Evolutionary conservation across 2,888 invertebrate genomes (phyloP).

Genomic region (Reticulitermes lucifugus): DNA sequence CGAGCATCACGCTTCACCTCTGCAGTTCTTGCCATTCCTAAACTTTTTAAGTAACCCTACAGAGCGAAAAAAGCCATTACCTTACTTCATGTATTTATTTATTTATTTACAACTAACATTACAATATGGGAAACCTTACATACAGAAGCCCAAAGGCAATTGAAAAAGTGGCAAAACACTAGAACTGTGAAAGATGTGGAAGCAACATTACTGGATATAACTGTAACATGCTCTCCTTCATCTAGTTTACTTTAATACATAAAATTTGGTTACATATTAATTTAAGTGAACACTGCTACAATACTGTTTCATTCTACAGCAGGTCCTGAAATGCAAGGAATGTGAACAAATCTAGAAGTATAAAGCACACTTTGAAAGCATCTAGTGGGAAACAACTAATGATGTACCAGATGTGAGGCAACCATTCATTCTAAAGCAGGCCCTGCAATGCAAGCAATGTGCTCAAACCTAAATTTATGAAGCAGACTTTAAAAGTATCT

Average conservation of each 20-base stretch:
- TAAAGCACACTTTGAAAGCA: background rate
- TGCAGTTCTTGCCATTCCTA: slow-evolving; percentile 95
- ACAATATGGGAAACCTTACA: background rate
- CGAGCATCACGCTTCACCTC: slow-evolving; percentile 96
- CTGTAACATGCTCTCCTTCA: background rate
- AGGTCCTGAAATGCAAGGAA: background rate
- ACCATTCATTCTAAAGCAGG: background rate
- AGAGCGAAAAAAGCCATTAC: background rate
- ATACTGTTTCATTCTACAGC: background rate
- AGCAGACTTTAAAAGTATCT: background rate
- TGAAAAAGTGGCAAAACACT: no score
- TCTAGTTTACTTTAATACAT: background rate
- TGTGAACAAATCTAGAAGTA: background rate
- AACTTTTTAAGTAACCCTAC: slow-evolving; percentile 91
- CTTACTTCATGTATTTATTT: background rate
- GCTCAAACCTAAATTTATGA: background rate
- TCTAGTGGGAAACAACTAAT: background rate
- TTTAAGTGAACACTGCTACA: background rate
- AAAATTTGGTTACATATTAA: background rate
- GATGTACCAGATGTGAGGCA: background rate
- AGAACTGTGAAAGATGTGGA: background rate
- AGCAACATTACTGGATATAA: background rate
- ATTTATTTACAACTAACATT: background rate
- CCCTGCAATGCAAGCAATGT: background rate
- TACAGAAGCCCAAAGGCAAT: background rate